phyloP scores from a whole-genome alignment of 2,113 vertebrate species.

The Poeciliopsis retropinna region DNA sequence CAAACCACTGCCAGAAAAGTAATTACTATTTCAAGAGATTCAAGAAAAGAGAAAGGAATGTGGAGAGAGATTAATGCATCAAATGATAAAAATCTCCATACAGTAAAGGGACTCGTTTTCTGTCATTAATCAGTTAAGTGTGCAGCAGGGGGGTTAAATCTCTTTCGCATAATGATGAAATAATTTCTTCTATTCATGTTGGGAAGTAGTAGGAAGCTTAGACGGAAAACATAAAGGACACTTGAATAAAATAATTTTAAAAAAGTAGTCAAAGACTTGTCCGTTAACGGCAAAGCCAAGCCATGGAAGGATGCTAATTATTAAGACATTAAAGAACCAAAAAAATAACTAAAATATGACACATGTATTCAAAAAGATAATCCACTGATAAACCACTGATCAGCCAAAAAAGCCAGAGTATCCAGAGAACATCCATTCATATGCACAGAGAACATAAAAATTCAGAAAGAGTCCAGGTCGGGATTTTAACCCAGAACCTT shows the following conservation, averaged over 20 bases:
- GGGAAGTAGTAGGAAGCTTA: background rate
- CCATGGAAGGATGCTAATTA: background rate
- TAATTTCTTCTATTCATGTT: constrained; percentile 43
- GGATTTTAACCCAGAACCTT: background rate
- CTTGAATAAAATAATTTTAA: background rate
- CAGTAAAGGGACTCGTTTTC: constrained; percentile 64
- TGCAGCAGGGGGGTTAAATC: constrained; percentile 14
- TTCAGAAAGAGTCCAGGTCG: background rate
- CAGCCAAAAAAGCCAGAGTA: too few species aligned
- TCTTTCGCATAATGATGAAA: constrained; percentile 52
- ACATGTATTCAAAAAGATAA: background rate
- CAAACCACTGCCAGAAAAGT: constrained; percentile 5
- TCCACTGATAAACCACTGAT: too few species aligned
- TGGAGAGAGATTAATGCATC: constrained; percentile 62
- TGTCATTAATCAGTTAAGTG: constrained; percentile 58
- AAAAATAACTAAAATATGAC: background rate
- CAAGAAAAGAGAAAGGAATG: constrained; percentile 24
- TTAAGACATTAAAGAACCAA: constrained; percentile 1
- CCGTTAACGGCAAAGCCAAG: background rate
- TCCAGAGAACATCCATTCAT: background rate
- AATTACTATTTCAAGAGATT: constrained; percentile 35
- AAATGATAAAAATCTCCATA: constrained; percentile 68
- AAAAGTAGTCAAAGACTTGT: background rate
- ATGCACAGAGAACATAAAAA: background rate
- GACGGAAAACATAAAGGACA: constrained; percentile 2